Evolutionary conservation across 2,797 vertebrate species (phyloP), one percentile per base, ranked within the genome.

Genomic region (Eutrigla gurnardus): DNA sequence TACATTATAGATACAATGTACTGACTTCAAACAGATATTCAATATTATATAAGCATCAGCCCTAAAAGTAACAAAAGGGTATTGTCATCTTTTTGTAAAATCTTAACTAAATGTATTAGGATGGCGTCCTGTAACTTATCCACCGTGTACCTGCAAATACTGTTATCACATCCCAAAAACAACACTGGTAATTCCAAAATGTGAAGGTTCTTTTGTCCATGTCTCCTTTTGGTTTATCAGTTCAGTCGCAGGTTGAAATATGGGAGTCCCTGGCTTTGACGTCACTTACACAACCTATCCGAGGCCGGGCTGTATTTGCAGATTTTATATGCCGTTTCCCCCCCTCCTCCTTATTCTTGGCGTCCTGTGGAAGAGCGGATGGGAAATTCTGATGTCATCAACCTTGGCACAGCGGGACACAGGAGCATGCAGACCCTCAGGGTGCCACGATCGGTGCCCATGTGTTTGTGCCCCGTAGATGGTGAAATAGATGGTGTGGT

Each of bases 311-410:
- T 88, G 86, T 73, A 86, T 61, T 77, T 78, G 77, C 86, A 84
- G 73, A 82, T 81, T 78, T 81, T 80, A 53, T 76, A 57, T 65
- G 13, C 54, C 57, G 49, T 12, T 14, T 2, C 52, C 6, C 40
- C 35, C 13, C 37, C 49, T n/a, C 63, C 43, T 75, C 18, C 40
- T 47, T 67, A 85, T 88, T 71, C 86, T 82, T 84, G 86, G 96
- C 87, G 17, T 96, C 95, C 95, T 93, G 94, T 95, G 93, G 95
- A 94, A 95, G 95, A 96, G 95, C 96, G 97, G 96, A 97, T 96
- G 96, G 97, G 97, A 97, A 97, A 98, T 96, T 97, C 96, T 98
- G 97, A 98, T 97, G 97, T 98, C 97, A 98, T 97, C 97, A 97
- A 96, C 97, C 96, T 96, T 96, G 96, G 96, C 95, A 93, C 96